Percentiles rank a stretch among this genome's conserved stretches.
Conservation (phyloP, 1,140 invertebrate genomes). For the Drosophila kikkawai region DNA sequence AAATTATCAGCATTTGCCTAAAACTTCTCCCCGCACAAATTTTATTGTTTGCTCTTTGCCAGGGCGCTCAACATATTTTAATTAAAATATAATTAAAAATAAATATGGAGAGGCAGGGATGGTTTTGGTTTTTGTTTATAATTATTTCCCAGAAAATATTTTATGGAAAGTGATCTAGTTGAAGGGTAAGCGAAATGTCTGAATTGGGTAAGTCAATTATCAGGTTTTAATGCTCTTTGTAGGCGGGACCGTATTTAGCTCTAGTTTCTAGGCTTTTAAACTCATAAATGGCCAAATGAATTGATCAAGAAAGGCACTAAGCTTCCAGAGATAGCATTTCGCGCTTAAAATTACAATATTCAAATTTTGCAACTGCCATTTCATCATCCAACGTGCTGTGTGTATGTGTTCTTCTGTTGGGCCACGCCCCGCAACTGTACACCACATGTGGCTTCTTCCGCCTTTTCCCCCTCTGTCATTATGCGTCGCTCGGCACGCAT, state of each 20-base stretch:
- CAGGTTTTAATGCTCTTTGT: too few relatives aligned
- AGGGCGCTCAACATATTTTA: conserved; percentile 55
- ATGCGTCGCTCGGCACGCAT: conserved; percentile 57
- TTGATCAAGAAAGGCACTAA: background rate
- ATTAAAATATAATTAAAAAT: conserved; percentile 68
- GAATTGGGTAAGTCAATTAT: background rate
- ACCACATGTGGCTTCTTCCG: conserved; percentile 33
- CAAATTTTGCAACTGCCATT: conserved; percentile 17
- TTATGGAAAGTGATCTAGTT: conserved; percentile 6
- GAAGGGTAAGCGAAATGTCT: background rate
- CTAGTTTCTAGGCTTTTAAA: background rate
- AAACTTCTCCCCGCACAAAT: conserved; percentile 28
- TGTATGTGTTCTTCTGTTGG: conserved; percentile 7
- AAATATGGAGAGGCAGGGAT: conserved; percentile 34
- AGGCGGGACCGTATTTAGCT: background rate
- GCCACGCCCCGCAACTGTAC: conserved; percentile 76
- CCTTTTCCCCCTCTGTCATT: conserved; percentile 2
- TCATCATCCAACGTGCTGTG: conserved; percentile 11
- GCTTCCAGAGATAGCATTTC: background rate
- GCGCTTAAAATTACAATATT: background rate
- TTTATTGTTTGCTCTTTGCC: conserved; percentile 32
- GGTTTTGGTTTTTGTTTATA: background rate
- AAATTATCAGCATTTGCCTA: conserved; percentile 66
- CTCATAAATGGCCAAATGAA: background rate
- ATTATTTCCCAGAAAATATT: background rate